Evolutionary conservation across 2,888 invertebrate species (phyloP), one percentile per base, ranked within the genome.

Genomic region (Bimastos eiseni): DNA sequence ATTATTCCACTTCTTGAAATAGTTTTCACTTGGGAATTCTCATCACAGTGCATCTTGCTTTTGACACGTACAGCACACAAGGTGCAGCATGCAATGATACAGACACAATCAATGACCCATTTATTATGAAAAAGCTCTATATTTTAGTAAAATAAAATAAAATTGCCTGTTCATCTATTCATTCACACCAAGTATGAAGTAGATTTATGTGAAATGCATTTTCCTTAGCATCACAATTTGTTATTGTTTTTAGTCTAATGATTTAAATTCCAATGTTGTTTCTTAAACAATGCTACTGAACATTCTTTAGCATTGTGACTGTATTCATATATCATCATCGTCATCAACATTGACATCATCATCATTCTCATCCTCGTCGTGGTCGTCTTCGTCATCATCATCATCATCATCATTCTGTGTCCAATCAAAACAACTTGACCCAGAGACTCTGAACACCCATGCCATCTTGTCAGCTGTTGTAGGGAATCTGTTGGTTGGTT

Each of bases 271-370:
- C 11, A 84, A 4, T 6, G 84, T 84, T 1, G 33, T 15, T 33
- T 13, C 84, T 84, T 84, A 33, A 33, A 33, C 33, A 33, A 17
- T 33, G 84, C 13, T 84, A 84, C 84, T 84, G 33, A 84, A 6
- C 6, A 34, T 84, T 33, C 84, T 33, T 84, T 84, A 84, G 13
- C 5, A 33, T 86, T 36, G n/a, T n/a, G 34, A 86, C 21, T 19
- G 19, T 21, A 36, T 36, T 37, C 37, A 21, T 21, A 21, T 36
- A 33, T 90, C 90, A 90, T 90, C 90, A 89, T 90, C 90, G 89
- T 90, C 90, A 88, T 90, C 90, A 90, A 89, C 90, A 88, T 89
- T 89, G 55, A 33, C 90, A 89, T 88, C 90, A 90, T 90, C 90
- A 90, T 89, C 90, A 89, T 89, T 89, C 49, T 89, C 90, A 49